Base-by-base conservation (phyloP, 2,888 invertebrate genomes). In the Agonopterix alstromeriana region DNA sequence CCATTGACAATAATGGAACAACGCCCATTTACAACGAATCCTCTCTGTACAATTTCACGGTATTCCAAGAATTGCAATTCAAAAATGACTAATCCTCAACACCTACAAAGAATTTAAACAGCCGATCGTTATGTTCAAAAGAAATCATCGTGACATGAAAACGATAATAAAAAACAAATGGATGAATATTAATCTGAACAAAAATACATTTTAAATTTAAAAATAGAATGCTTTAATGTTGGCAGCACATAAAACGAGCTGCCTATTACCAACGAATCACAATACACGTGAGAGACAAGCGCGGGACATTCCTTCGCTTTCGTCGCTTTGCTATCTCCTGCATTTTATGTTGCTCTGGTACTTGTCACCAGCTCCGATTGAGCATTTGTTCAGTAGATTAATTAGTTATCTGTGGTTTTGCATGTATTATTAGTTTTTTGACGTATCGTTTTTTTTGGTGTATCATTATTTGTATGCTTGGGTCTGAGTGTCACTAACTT, bases 361-460 rank as follows among this genome's bases (percentile, higher is more conserved):
- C 70, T 77, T 86, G 86, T 86, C 86, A 85, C 84, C 84, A 77
- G 77, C 64, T 73, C 54, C 74, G 78, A 81, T 79, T 80, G 79
- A 80, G 79, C 75, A 79, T 80, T 78, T 68, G 65, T 65, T 70
- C 27, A 27, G 27, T 27, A 56, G 53, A 55, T 61, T 65, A 65
- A 63, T 68, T 44, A 43, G 9, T n/a, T n/a, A 40, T 10, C 5
- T 27, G n/a, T 10, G 40, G 40, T 40, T 40, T 40, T 40, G 40
- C n/a, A 40, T 40, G 38, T n/a, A n/a, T 10, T 40, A 10, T 38
- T 38, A n/a, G 38, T 1, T 10, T 8, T 40, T 10, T 40, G 4
- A 5, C 27, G 5, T 27, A 7, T 27, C n/a, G n/a, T 27, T 27
- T 27, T 27, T 27, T 2, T 3, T 17, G 2, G 2, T 17, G 17